These are phyloP conservation scores for Cuniculus paca DNA, from an alignment of 2,797 vertebrate species.

Conservation along the genomic window DNA sequence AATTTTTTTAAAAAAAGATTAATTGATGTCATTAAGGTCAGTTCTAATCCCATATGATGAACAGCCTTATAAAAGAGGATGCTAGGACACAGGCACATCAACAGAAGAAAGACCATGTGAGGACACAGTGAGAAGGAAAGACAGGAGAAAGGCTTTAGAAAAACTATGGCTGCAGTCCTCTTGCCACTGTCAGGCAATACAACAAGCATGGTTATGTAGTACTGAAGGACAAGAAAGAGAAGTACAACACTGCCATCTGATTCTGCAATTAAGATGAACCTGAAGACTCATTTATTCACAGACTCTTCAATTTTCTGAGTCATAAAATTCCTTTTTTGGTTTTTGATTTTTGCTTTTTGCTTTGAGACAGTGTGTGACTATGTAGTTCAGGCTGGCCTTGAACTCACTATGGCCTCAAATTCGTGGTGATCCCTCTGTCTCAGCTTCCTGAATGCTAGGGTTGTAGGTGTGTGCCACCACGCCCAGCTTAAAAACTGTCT, in stretches of 20 bases:
- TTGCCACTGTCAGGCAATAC: not conserved
- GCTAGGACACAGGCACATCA: not conserved
- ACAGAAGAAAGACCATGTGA: not conserved
- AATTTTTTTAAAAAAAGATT: not conserved
- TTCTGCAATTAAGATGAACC: not conserved
- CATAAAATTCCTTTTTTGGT: not conserved
- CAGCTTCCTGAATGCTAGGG: not conserved
- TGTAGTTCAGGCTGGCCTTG: not conserved
- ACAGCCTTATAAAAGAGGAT: not conserved
- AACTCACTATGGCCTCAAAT: not conserved
- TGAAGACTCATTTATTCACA: not conserved
- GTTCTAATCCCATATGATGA: not conserved
- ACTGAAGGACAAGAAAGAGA: not conserved
- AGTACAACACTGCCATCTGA: not conserved
- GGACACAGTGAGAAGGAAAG: not conserved
- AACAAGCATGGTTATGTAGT: not conserved
- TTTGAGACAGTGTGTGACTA: not conserved
- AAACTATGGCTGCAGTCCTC: not conserved
- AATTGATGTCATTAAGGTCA: not conserved
- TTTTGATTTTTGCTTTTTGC: not conserved
- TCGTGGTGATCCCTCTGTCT: not conserved
- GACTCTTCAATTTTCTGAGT: not conserved
- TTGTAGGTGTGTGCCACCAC: not conserved
- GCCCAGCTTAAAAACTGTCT: not conserved
- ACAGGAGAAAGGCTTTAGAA: not conserved